Evolutionary conservation across 2,113 vertebrate genomes (phyloP).

Genomic region (Cyprinodon brontotheroides): DNA sequence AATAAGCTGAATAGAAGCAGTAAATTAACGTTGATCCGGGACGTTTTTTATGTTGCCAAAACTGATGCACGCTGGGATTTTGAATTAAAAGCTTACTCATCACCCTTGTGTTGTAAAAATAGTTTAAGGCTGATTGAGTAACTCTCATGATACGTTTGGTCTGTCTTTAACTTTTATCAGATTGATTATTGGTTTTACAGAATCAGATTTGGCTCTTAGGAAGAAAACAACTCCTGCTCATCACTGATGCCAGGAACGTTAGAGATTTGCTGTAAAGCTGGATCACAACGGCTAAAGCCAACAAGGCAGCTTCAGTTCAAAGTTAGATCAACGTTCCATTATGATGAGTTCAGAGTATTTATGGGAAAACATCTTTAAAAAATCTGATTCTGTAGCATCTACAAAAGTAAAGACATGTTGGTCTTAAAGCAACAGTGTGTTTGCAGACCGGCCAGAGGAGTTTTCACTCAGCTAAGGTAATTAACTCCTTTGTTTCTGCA

Average conservation of each 20-base stretch:
- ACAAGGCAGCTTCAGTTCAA: conserved; percentile 46
- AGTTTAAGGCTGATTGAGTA: conserved; percentile 41
- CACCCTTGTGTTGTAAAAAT: conserved; percentile 36
- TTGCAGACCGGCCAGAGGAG: conserved; percentile 33
- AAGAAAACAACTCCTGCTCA: conserved; percentile 58
- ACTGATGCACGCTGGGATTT: conserved; percentile 50
- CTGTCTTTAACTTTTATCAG: conserved; percentile 55
- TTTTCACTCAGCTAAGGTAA: conserved; percentile 24
- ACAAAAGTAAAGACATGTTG: conserved; percentile 40
- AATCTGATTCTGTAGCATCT: conserved; percentile 56
- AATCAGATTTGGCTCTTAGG: conserved; percentile 30
- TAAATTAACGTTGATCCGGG: conserved; percentile 63
- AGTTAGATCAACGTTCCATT: conserved; percentile 37
- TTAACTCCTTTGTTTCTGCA: conserved; percentile 47
- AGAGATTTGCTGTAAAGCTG: conserved; percentile 43
- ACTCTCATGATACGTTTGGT: conserved; percentile 45
- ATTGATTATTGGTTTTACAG: conserved; percentile 14
- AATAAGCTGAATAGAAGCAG: conserved; percentile 50
- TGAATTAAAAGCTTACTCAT: conserved; percentile 29
- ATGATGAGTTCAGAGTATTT: conserved; percentile 12
- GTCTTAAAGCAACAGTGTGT: conserved; percentile 35
- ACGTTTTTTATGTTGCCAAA: conserved; percentile 66
- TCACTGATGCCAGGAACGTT: conserved; percentile 32
- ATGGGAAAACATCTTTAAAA: conserved; percentile 23
- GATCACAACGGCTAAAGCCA: conserved; percentile 43